Conservation (phyloP, 2,113 vertebrate genomes). For the Dasypus novemcinctus region DNA sequence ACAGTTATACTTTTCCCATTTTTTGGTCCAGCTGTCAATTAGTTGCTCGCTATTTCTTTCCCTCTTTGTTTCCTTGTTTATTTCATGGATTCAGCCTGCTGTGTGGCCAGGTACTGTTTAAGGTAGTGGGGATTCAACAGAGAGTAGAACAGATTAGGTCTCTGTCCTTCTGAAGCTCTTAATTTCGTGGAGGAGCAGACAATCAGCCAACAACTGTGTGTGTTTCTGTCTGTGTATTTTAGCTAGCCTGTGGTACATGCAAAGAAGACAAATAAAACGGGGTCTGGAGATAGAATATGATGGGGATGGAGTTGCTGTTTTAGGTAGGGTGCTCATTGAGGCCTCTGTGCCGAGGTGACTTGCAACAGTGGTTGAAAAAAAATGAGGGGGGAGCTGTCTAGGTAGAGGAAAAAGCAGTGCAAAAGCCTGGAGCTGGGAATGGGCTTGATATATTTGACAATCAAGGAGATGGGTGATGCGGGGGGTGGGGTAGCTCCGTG, state of each 20-base stretch:
- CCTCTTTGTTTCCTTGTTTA: background rate
- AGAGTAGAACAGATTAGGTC: no score
- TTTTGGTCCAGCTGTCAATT: background rate
- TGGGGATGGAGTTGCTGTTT: background rate
- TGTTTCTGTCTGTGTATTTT: no score
- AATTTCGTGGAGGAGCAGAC: background rate
- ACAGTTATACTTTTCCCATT: background rate
- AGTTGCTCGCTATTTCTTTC: no score
- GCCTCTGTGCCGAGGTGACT: background rate
- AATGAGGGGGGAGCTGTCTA: background rate
- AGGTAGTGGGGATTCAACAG: background rate
- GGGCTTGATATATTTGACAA: background rate
- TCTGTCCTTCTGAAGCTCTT: background rate
- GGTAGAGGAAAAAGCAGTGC: background rate
- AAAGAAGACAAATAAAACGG: background rate
- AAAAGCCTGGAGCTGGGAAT: background rate
- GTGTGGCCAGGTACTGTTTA: background rate
- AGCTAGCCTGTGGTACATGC: background rate
- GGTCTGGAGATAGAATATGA: background rate
- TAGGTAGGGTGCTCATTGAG: background rate
- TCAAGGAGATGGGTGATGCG: no score
- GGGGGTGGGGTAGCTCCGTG: no score
- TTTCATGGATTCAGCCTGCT: background rate
- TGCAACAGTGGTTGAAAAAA: background rate
- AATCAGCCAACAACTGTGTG: background rate